These are phyloP conservation scores for Agriopis leucophaearia DNA, from an alignment of 2,888 invertebrate species.

Conservation along the genomic window DNA sequence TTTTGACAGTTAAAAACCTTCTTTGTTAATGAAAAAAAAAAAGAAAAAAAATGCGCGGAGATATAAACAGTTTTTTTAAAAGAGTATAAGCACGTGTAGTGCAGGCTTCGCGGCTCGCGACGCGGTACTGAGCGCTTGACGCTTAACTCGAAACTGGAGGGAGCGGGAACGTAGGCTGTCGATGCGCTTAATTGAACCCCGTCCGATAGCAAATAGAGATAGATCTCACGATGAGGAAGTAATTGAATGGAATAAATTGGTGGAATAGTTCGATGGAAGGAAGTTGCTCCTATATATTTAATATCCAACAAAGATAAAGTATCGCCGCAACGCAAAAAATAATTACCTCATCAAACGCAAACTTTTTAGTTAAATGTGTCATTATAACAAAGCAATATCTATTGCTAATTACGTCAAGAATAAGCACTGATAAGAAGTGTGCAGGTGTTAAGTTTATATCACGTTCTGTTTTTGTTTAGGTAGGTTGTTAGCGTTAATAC, in stretches of 20 bases:
- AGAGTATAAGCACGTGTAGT: slow-evolving; percentile 49
- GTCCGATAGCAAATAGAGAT: slow-evolving; percentile 64
- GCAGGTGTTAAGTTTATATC: slow-evolving; percentile 29
- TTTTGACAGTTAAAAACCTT: slow-evolving; percentile 47
- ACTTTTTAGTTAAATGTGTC: slow-evolving; percentile 14
- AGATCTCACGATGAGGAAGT: slow-evolving; percentile 48
- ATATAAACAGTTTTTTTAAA: slow-evolving; percentile 55
- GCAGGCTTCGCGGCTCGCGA: slow-evolving; percentile 80
- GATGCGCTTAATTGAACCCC: slow-evolving; percentile 75
- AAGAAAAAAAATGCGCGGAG: slow-evolving; percentile 58
- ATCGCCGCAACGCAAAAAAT: background rate
- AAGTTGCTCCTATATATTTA: slow-evolving; percentile 11
- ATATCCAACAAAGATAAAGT: slow-evolving; percentile 8
- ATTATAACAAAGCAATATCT: slow-evolving; percentile 7
- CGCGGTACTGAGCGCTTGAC: slow-evolving; percentile 68
- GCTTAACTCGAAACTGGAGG: slow-evolving; percentile 49
- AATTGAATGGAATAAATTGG: slow-evolving; percentile 40
- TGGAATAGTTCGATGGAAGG: slow-evolving; percentile 32
- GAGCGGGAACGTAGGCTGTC: slow-evolving; percentile 67
- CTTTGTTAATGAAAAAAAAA: slow-evolving; percentile 37
- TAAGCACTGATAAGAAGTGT: slow-evolving; percentile 14
- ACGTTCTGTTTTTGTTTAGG: slow-evolving; percentile 24
- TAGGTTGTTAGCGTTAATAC: background rate
- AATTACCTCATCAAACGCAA: background rate
- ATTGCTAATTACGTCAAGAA: slow-evolving; percentile 28